These are phyloP conservation scores for Bambusicola thoracicus DNA, from an alignment of 2,113 vertebrate species.

Conservation along the genomic window DNA sequence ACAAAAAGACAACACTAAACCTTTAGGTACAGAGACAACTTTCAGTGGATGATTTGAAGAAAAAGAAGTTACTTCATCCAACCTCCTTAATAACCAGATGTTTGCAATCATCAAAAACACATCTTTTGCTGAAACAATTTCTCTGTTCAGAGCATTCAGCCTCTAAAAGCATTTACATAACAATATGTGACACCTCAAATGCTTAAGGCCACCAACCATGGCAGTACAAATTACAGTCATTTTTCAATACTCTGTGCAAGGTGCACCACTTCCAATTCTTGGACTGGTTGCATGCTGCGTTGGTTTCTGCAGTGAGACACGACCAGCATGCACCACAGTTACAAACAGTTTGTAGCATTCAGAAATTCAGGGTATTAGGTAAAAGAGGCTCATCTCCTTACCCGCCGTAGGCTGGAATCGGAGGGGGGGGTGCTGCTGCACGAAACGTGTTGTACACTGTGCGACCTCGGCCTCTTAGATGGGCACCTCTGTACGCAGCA, in stretches of 20 bases:
- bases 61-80: constrained; percentile 62
- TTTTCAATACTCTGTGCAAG: constrained; percentile 81
- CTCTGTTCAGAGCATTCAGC: constrained; percentile 73
- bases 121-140: constrained; percentile 71
- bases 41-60: neutral
- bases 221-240: constrained; percentile 85
- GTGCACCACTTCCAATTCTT: constrained; percentile 73
- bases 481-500: constrained; percentile 93
- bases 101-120: constrained; percentile 76
- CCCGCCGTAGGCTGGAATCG: constrained; percentile 96
- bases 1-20: neutral
- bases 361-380: neutral
- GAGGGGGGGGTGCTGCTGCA: constrained; percentile 90
- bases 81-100: constrained; percentile 84
- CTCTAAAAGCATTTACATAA: constrained; percentile 82
- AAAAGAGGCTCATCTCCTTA: constrained; percentile 74
- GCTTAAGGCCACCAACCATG: constrained; percentile 82
- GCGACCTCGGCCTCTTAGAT: constrained; percentile 92
- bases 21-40: neutral
- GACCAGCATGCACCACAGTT: constrained; percentile 69
- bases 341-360: neutral
- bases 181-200: constrained; percentile 79
- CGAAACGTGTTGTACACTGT: constrained; percentile 95
- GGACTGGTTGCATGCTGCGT: constrained; percentile 72
- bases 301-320: constrained; percentile 48